phyloP scores from a whole-genome alignment of 2,113 vertebrate species.

The Okapia johnstoni region DNA sequence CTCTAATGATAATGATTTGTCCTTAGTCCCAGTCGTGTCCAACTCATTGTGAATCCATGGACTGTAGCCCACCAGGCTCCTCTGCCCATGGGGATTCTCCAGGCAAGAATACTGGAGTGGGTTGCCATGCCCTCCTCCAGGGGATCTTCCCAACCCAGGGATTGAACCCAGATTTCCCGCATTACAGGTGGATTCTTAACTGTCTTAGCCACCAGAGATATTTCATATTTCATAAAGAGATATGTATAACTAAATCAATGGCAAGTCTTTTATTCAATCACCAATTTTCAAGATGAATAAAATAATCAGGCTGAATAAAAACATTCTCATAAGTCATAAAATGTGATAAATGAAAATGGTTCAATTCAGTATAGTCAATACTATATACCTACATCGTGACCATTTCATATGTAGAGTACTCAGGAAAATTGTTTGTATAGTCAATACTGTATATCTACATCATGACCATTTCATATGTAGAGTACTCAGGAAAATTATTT shows the following conservation, averaged over 20 bases:
- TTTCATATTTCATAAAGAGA: background rate
- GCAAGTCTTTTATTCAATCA: slow-evolving; percentile 28
- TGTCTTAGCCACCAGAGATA: background rate
- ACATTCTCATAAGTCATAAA: slow-evolving; percentile 16
- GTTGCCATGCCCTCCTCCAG: background rate
- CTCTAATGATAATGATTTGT: background rate
- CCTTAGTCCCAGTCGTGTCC: background rate
- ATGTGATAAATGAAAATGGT: background rate
- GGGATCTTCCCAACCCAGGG: too few relatives aligned
- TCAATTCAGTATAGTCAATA: slow-evolving; percentile 6
- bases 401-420: background rate
- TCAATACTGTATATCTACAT: background rate
- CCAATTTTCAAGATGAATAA: slow-evolving; percentile 42
- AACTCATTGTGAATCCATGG: background rate
- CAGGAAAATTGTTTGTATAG: slow-evolving; percentile 20
- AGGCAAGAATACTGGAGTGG: background rate
- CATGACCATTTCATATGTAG: background rate
- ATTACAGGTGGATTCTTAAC: background rate
- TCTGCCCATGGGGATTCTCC: background rate
- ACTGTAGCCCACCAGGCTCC: background rate
- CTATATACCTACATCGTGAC: background rate
- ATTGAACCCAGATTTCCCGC: background rate
- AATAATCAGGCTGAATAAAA: background rate
- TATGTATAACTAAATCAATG: background rate
- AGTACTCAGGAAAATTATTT: slow-evolving; percentile 9